phyloP scores from a whole-genome alignment of 2,113 vertebrate genomes.

The Candoia aspera region DNA sequence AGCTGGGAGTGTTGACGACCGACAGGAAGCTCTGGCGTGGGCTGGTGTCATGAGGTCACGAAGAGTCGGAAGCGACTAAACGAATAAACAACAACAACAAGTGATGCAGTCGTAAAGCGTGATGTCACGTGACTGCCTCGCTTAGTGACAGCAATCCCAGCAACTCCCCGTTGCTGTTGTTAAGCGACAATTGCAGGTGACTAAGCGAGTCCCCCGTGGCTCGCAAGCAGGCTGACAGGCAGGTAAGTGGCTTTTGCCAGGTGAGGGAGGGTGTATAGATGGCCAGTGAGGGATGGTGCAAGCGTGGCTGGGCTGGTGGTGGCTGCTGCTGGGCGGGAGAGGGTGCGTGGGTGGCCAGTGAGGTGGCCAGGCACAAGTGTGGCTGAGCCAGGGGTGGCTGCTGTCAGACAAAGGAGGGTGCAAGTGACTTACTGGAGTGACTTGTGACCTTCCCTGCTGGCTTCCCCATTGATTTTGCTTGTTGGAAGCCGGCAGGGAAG shows the following conservation, averaged over 20 bases:
- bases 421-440: neutral
- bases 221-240: neutral
- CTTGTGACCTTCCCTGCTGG: neutral
- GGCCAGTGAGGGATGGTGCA: neutral
- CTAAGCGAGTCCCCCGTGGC: neutral
- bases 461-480: neutral
- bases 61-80: too few relatives aligned
- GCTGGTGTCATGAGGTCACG: too few relatives aligned
- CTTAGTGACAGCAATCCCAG: neutral
- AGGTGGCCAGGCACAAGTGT: neutral
- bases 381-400: neutral
- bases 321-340: neutral
- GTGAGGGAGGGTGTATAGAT: neutral
- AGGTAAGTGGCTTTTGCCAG: neutral
- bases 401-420: neutral
- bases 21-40: too few relatives aligned
- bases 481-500: neutral
- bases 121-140: neutral
- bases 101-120: neutral
- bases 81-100: too few relatives aligned
- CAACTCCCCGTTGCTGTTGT: neutral
- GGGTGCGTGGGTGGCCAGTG: neutral
- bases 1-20: too few relatives aligned
- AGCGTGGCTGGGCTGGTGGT: too few relatives aligned
- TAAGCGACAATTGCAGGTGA: neutral